Evolutionary conservation across 2,797 vertebrate genomes (phyloP).

Genomic region (Stomatorhinus walkeri): DNA sequence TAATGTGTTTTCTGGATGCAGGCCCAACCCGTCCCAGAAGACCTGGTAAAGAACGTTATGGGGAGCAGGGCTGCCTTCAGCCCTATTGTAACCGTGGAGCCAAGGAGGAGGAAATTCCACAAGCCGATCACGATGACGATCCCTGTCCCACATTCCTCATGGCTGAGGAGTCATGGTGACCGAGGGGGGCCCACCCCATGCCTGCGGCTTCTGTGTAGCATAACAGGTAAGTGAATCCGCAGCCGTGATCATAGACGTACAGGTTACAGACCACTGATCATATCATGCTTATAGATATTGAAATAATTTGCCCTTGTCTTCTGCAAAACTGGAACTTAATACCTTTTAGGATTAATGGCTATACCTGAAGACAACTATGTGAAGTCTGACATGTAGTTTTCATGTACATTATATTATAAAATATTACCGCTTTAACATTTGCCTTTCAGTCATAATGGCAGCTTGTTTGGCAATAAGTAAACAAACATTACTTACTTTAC

Average conservation of each 20-base stretch:
- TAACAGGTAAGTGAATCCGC: constrained; percentile 73
- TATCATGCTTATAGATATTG: background rate
- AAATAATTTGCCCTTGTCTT: background rate
- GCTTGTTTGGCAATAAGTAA: background rate
- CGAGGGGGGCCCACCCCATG: constrained; percentile 85
- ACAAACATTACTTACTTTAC: background rate
- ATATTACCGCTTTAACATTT: background rate
- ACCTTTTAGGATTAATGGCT: background rate
- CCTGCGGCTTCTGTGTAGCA: constrained; percentile 92
- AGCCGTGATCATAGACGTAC: background rate
- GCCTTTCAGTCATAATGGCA: background rate
- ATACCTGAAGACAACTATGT: background rate
- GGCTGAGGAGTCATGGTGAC: constrained; percentile 87
- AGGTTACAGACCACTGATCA: background rate
- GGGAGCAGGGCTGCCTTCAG: constrained; percentile 96
- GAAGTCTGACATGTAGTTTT: background rate
- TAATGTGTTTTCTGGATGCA: constrained; percentile 35
- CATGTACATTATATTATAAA: background rate
- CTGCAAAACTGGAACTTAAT: background rate
- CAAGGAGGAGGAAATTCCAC: constrained; percentile 95
- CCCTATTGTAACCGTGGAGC: constrained; percentile 97
- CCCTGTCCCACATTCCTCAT: constrained; percentile 85
- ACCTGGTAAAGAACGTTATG: constrained; percentile 86
- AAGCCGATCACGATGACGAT: constrained; percentile 99
- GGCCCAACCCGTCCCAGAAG: constrained; percentile 92